Conservation (phyloP, 1,140 invertebrate genomes). For the Caenorhabditis remanei region DNA sequence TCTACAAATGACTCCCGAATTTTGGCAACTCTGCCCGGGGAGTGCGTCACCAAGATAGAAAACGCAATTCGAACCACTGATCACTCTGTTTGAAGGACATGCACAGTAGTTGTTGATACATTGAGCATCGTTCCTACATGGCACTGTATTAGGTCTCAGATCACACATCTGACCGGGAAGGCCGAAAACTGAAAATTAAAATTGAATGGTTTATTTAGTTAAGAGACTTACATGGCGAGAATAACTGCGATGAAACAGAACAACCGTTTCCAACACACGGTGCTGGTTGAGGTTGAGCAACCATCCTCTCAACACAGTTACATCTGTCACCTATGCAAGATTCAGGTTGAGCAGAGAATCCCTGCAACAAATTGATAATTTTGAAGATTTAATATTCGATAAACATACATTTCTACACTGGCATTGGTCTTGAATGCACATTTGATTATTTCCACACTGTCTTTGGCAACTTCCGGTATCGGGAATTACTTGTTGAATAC, state of each 20-base stretch:
- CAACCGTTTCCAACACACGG: constrained; percentile 10
- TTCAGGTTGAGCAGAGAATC: constrained; percentile 1
- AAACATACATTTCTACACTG: constrained; percentile 15
- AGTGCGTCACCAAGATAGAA: constrained; percentile 60
- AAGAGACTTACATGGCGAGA: neutral
- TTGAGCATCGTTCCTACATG: constrained; percentile 53
- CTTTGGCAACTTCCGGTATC: neutral
- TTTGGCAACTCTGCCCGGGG: constrained; percentile 57
- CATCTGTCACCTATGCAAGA: constrained; percentile 4
- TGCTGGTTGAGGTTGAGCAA: neutral
- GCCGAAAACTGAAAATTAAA: constrained; percentile 45
- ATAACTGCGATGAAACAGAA: neutral
- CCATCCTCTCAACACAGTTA: constrained; percentile 30
- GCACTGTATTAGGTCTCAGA: constrained; percentile 4
- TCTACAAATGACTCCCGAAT: constrained; percentile 47
- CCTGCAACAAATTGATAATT: neutral
- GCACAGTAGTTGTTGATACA: constrained; percentile 65
- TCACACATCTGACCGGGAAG: constrained; percentile 60
- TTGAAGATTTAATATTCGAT: too few relatives aligned
- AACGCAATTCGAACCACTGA: constrained; percentile 58
- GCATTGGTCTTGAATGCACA: constrained; percentile 38
- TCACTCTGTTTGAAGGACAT: constrained; percentile 60
- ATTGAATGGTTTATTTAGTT: neutral
- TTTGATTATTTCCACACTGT: constrained; percentile 45
- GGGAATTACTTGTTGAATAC: neutral